Evolutionary conservation across 2,888 invertebrate species (phyloP).

Genomic region (Sisyra terminalis): DNA sequence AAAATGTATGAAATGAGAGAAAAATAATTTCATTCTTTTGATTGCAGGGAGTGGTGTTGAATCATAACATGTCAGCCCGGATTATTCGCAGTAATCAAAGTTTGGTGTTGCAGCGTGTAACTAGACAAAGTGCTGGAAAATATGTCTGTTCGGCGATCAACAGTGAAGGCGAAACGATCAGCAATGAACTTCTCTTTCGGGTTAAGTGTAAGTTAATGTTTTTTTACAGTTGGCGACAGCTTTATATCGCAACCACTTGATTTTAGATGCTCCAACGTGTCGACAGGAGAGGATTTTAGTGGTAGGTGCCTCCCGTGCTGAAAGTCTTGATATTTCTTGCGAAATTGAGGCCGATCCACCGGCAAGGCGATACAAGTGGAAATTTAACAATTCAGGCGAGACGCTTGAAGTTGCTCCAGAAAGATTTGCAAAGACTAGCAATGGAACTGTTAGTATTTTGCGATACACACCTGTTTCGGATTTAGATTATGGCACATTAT

Average conservation of each 20-base stretch:
- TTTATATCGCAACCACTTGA: conserved; percentile 2
- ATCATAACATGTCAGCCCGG: conserved; percentile 73
- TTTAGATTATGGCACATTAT: conserved; percentile 75
- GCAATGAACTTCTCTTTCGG: conserved; percentile 67
- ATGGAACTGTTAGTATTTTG: conserved; percentile 56
- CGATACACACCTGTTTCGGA: conserved; percentile 42
- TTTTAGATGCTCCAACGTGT: conserved; percentile 70
- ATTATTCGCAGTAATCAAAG: conserved; percentile 86
- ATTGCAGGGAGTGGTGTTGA: conserved; percentile 57
- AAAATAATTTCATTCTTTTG: conserved; percentile 10
- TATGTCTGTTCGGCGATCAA: conserved; percentile 83
- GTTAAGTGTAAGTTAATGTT: conserved; percentile 64
- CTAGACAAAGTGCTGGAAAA: conserved; percentile 66
- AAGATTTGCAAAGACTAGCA: conserved; percentile 49
- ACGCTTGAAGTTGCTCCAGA: conserved; percentile 68
- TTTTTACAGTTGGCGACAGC: not conserved
- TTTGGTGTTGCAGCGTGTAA: conserved; percentile 78
- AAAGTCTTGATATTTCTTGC: conserved; percentile 72
- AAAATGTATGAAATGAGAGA: no score
- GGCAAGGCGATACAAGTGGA: conserved; percentile 80
- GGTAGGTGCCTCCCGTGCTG: conserved; percentile 78
- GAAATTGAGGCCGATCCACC: conserved; percentile 87
- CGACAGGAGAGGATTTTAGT: conserved; percentile 57
- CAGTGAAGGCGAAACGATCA: conserved; percentile 73
- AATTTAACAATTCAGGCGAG: conserved; percentile 87